Conservation (phyloP, 2,888 invertebrate species). For the Acrobeloides nanus region DNA sequence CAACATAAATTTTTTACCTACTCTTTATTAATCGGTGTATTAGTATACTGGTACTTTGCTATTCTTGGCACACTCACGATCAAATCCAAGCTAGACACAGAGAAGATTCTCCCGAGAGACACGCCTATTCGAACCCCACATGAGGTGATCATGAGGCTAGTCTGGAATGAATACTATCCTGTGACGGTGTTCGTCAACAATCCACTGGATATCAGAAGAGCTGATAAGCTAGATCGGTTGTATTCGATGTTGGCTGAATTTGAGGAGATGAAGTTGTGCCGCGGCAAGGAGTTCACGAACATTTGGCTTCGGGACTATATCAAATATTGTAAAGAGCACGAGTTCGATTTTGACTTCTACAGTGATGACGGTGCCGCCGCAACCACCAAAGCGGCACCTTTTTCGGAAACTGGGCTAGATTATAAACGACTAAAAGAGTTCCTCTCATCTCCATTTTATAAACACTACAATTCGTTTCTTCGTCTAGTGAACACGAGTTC, state of each 20-base stretch:
- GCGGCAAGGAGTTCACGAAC: slow-evolving; percentile 37
- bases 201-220: slow-evolving; percentile 34
- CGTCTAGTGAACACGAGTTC: slow-evolving; percentile 15
- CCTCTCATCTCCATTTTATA: slow-evolving; percentile 33
- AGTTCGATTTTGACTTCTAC: slow-evolving; percentile 27
- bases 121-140: slow-evolving; percentile 46
- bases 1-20: too few species aligned
- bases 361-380: slow-evolving; percentile 18
- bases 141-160: slow-evolving; percentile 37
- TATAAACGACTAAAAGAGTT: slow-evolving; percentile 31
- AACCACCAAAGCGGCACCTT: slow-evolving; percentile 5
- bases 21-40: not conserved
- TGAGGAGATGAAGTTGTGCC: slow-evolving; percentile 34
- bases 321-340: slow-evolving; percentile 21
- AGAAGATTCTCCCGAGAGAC: slow-evolving; percentile 47
- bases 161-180: slow-evolving; percentile 51
- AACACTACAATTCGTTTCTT: slow-evolving; percentile 38
- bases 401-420: slow-evolving; percentile 15
- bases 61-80: slow-evolving; percentile 25
- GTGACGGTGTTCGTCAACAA: slow-evolving; percentile 46
- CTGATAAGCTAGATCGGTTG: slow-evolving; percentile 20
- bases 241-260: slow-evolving; percentile 38
- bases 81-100: slow-evolving; percentile 37
- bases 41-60: slow-evolving; percentile 41
- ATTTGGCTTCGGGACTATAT: slow-evolving; percentile 48